phyloP scores from a whole-genome alignment of 2,797 vertebrate species.

The Malurus splendens region DNA sequence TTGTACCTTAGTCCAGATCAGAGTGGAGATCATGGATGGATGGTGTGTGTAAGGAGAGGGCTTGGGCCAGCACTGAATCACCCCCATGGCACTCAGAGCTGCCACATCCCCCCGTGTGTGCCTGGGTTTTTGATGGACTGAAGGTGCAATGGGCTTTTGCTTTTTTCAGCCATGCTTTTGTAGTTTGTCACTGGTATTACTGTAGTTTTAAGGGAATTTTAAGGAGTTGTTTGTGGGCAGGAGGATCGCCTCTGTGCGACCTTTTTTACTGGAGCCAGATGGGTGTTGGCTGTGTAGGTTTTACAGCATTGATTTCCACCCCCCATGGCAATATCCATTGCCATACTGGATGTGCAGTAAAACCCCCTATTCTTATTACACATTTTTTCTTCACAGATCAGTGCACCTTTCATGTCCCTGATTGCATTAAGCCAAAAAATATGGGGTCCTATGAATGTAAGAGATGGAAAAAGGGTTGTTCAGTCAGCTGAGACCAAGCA shows the following conservation, averaged over 20 bases:
- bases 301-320: background rate
- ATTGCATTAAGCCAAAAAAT: background rate
- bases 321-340: background rate
- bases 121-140: background rate
- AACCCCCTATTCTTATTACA: background rate
- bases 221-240: background rate
- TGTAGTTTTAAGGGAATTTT: background rate
- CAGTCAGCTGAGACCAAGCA: background rate
- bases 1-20: background rate
- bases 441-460: background rate
- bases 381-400: slow-evolving; percentile 4
- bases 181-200: background rate
- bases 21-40: background rate
- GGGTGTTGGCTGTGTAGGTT: background rate
- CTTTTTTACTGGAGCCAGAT: background rate
- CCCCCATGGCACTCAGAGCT: background rate
- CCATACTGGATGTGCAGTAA: background rate
- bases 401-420: background rate
- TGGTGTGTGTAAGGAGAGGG: background rate
- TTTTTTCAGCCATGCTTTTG: background rate
- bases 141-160: background rate
- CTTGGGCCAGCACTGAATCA: background rate
- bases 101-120: background rate
- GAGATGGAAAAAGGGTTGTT: background rate
- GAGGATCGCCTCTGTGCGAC: background rate